Evolutionary conservation across 1,140 invertebrate species (phyloP).

Genomic region (Drosophila sulfurigaster): DNA sequence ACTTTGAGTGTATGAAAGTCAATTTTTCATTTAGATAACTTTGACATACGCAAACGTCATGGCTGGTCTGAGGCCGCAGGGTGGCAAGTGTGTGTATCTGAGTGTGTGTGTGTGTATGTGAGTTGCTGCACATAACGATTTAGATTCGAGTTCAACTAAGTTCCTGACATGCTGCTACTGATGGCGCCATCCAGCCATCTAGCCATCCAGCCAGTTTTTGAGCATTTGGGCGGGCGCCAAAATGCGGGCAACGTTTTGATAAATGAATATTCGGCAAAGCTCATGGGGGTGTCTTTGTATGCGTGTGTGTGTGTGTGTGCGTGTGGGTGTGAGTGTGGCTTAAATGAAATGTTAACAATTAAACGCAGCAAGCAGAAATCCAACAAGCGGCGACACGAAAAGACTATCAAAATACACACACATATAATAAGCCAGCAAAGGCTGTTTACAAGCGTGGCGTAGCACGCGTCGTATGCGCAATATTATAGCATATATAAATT

Average conservation of each 20-base stretch:
- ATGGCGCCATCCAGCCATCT: constrained; percentile 67
- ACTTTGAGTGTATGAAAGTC: constrained; percentile 72
- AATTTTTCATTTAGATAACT: constrained; percentile 84
- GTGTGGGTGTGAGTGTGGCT: constrained; percentile 42
- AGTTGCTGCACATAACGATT: constrained; percentile 68
- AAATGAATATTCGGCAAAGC: constrained; percentile 68
- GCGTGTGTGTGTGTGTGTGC: constrained; percentile 3
- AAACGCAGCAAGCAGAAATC: constrained; percentile 68
- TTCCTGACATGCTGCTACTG: constrained; percentile 66
- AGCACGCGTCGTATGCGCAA: constrained; percentile 72
- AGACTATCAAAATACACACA: constrained; percentile 71
- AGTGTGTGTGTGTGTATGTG: constrained; percentile 12
- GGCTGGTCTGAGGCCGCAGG: constrained; percentile 35
- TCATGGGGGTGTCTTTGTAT: not conserved
- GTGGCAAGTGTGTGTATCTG: constrained; percentile 12
- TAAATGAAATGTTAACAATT: constrained; percentile 84
- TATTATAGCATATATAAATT: constrained; percentile 61
- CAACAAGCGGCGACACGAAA: constrained; percentile 71
- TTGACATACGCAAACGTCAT: constrained; percentile 83
- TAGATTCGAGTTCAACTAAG: constrained; percentile 71
- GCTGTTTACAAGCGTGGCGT: constrained; percentile 37
- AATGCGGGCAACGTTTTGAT: constrained; percentile 80
- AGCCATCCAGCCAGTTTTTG: constrained; percentile 26
- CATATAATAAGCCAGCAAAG: constrained; percentile 50
- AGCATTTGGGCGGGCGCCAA: constrained; percentile 52